phyloP scores from a whole-genome alignment of 2,888 invertebrate genomes.

The Athalia circularis region DNA sequence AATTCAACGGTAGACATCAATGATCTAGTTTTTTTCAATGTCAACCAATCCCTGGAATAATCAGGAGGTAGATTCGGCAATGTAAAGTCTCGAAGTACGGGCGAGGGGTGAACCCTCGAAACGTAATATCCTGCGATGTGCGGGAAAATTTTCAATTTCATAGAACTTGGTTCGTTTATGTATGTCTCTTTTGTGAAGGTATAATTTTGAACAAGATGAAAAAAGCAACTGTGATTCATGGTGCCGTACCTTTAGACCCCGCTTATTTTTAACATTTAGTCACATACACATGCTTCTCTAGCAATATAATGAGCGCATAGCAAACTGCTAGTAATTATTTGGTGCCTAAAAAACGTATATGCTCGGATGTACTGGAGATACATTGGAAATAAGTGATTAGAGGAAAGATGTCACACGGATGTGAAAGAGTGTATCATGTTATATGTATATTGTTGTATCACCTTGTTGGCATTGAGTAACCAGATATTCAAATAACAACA shows the following conservation, averaged over 20 bases:
- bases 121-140: conserved; percentile 1
- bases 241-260: background rate
- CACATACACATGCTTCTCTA: no score
- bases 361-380: background rate
- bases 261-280: conserved; percentile 2
- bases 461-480: conserved; percentile 8
- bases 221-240: background rate
- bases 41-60: conserved; percentile 6
- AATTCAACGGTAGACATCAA: background rate
- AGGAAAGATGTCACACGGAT: no score
- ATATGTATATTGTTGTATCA: conserved; percentile 37
- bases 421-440: no score
- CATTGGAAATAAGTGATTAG: no score
- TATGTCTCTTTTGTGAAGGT: conserved; percentile 4
- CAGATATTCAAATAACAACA: no score
- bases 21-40: background rate
- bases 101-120: conserved; percentile 1
- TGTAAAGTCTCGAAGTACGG: background rate
- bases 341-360: conserved; percentile 17
- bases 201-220: background rate
- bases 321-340: background rate
- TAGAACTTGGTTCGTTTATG: background rate
- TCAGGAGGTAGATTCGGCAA: background rate
- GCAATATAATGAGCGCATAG: no score
- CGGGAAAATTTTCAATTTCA: conserved; percentile 22